Base-by-base conservation (phyloP, 2,797 vertebrate genomes). In the Micromesistius poutassou region DNA sequence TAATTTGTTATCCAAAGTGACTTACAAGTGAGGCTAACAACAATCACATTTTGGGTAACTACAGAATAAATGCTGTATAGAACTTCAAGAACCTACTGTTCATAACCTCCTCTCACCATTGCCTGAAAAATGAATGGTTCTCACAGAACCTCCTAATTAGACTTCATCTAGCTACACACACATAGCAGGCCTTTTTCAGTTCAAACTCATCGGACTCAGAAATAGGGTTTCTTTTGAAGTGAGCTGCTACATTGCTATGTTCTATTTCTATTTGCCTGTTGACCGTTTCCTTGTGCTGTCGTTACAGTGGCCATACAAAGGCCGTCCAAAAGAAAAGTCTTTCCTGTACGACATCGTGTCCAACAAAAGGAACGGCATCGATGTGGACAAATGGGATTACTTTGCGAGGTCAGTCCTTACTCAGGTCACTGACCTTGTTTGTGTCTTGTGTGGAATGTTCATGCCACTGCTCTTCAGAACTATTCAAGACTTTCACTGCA, bases 341-440 rank as follows among this genome's bases (percentile, higher is more conserved):
- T 99, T 98, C 92, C 95, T 99, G 28, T 99, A 99, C 73, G 96
- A 99, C 83, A 95, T 99, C 2, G 98, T 99, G 14, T 95, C 98
- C 71, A 99, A 99, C 91, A 98, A 98, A 87, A 94, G 86, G 83
- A 98, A 94, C 7, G 97, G 98, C 78, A 97, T 99, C 2, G 98
- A 99, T 6, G 97, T 99, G 80, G 98, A 99, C 91, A 99, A 99
- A 81, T 99, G 97, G 97, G 98, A 99, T 89, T 99, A 99, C 85
- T 97, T 99, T 91, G 96, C 97, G 80, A 96, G 98, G 98, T 99
- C 90, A 0, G 74, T 2, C 10, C 79, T 30, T 5, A 77, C 55
- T 62, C 55, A 42, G 10, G 13, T 13, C 40, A 42, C 40, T 42
- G 14, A 42, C 40, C 40, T 42, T 14, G 10, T 42, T 42, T 42